Base-by-base conservation (phyloP, 2,113 vertebrate species). In the Corythornis madagascariensis region DNA sequence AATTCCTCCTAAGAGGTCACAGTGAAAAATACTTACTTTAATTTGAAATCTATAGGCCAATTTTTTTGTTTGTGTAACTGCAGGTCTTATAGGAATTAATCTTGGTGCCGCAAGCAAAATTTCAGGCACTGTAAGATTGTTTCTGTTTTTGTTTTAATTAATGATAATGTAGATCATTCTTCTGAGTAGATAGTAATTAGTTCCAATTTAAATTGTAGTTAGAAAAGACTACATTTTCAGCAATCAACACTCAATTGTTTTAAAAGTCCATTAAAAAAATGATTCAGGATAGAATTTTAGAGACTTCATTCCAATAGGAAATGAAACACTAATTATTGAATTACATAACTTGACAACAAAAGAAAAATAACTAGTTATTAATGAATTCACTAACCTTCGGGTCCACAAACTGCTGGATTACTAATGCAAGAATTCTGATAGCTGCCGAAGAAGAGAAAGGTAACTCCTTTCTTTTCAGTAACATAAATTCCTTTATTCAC, bases 401-500 rank as follows among this genome's bases (percentile, higher is more conserved):
- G 98, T 60, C 98, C 98, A 43, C 99, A 99, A 48, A 97, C 85
- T 21, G 97, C 97, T 0, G 98, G 99, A 63, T 98, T 98, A 88
- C 98, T 99, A 63, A 99, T 98, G 95, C 99, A 99, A 7, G 99
- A 98, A 82, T 98, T 98, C 31, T 97, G 96, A 83, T 98, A 98
- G 84, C 92, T 98, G 48, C 98, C 98, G 75, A 99, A 99, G 95
- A 99, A 98, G 10, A 99, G 98, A 47, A 99, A 98, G 1, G 98
- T 98, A 42, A 98, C 97, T 5, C 98, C 98, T 4, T 97, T 98
- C 61, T 98, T 97, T 53, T 98, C 98, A 33, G 97, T 97, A 67
- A 99, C 95, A 4, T 98, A 99, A 86, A 99, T 98, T 25, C 98
- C 98, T 79, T 98, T 99, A 96, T 98, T 98, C 69, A 99, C 98